These are phyloP conservation scores for Diacarnus erythraeanus DNA, from an alignment of 37 sponge, comb jelly and placozoan genomes.

Conservation along the genomic window DNA sequence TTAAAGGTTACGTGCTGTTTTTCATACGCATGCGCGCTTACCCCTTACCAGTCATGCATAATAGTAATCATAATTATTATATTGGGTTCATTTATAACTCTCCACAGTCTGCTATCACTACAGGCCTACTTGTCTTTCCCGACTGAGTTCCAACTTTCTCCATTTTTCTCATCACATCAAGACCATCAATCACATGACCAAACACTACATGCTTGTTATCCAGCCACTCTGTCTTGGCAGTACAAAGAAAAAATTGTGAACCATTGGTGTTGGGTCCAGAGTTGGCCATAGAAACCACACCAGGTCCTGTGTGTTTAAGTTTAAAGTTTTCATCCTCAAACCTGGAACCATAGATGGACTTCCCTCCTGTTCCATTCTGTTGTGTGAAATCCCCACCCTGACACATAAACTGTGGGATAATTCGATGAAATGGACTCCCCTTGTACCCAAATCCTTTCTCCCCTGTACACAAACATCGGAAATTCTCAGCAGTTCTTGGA, in stretches of 20 bases:
- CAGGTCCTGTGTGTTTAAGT: conserved; percentile 89
- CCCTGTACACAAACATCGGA: conserved; percentile 88
- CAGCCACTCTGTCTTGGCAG: conserved; percentile 85
- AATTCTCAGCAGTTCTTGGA: conserved; percentile 97
- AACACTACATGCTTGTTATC: conserved; percentile 99
- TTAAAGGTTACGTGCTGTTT: too few species aligned
- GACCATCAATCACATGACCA: conserved; percentile 90
- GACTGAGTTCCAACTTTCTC: conserved; percentile 91
- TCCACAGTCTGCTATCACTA: conserved; percentile 85
- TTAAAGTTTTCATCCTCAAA: conserved; percentile 98
- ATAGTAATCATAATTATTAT: too few species aligned
- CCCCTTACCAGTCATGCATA: too few species aligned
- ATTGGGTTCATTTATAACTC: conserved; percentile 48
- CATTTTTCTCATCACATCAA: conserved; percentile 85
- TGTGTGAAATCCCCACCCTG: conserved; percentile 94
- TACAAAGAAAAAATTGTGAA: conserved; percentile 90
- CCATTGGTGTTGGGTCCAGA: conserved; percentile 92
- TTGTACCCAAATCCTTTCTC: conserved; percentile 97
- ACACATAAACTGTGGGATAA: conserved; percentile 97
- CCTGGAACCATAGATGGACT: conserved; percentile 92
- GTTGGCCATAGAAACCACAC: conserved; percentile 94
- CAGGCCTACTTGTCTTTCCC: conserved; percentile 87
- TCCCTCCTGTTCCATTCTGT: conserved; percentile 94
- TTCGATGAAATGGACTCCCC: conserved; percentile 91
- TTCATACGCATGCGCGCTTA: too few species aligned